Percentiles rank a stretch among this genome's conserved stretches.
Conservation (phyloP, 2,888 invertebrate species). For the Cacoxenus indagator region DNA sequence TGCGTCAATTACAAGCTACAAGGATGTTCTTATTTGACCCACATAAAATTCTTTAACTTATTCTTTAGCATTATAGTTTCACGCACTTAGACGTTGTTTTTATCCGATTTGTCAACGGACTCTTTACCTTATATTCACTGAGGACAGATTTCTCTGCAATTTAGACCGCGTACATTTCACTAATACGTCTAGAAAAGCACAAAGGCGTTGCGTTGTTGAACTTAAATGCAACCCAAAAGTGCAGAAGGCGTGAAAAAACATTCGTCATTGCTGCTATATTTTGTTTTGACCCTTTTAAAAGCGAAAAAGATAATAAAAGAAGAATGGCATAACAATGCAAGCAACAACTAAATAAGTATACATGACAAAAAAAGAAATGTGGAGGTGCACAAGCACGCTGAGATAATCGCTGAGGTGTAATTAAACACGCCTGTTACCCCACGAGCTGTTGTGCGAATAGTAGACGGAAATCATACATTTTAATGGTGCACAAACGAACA, state of each 20-base stretch:
- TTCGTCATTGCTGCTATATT: not conserved
- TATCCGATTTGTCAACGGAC: no score
- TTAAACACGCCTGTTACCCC: conserved; percentile 46
- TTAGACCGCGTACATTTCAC: conserved; percentile 24
- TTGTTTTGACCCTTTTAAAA: not conserved
- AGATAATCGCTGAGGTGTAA: conserved; percentile 25
- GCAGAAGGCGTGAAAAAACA: conserved; percentile 53
- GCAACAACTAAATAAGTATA: not conserved
- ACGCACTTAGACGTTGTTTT: no score
- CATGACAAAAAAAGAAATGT: not conserved
- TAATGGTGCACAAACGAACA: conserved; percentile 16
- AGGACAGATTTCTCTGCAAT: no score
- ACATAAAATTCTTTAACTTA: no score
- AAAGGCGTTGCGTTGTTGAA: conserved; percentile 22
- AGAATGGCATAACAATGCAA: not conserved
- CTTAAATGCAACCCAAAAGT: conserved; percentile 47
- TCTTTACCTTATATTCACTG: no score
- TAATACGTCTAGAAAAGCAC: conserved; percentile 24
- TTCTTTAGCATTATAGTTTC: no score
- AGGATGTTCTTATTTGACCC: no score
- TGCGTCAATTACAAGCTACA: no score
- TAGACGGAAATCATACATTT: conserved; percentile 8
- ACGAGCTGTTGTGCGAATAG: conserved; percentile 42
- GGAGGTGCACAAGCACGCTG: conserved; percentile 15
- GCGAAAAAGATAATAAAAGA: not conserved